These are phyloP conservation scores for Taenioides sp. DNA, from an alignment of 2,797 vertebrate species.

Conservation along the genomic window DNA sequence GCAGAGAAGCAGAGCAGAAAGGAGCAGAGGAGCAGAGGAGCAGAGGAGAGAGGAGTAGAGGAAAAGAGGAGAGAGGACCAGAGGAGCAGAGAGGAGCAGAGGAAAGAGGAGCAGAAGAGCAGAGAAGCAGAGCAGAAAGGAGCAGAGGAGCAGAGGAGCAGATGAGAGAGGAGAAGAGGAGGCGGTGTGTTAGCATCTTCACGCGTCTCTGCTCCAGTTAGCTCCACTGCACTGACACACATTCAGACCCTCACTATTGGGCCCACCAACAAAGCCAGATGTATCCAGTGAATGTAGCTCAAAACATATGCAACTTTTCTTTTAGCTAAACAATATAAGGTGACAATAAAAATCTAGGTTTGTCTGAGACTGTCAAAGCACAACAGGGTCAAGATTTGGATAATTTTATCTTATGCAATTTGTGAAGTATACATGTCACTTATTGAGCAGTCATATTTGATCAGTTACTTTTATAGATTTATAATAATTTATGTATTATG, in stretches of 20 bases:
- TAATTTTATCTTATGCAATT: neutral
- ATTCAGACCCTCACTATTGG: neutral
- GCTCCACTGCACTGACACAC: slow-evolving; percentile 51
- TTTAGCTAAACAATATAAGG: neutral
- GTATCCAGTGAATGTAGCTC: slow-evolving; percentile 55
- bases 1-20: too few relatives aligned
- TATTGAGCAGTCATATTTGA: too few relatives aligned
- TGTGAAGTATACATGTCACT: too few relatives aligned
- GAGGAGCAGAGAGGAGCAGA: slow-evolving; percentile 15
- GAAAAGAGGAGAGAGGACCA: too few relatives aligned
- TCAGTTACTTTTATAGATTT: too few relatives aligned
- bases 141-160: too few relatives aligned
- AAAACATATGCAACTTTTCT: neutral
- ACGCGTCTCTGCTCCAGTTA: slow-evolving; percentile 70
- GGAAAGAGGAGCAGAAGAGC: neutral
- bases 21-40: too few relatives aligned
- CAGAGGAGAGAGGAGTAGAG: too few relatives aligned
- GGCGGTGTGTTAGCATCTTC: slow-evolving; percentile 50
- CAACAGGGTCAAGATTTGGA: neutral
- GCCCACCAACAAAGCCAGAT: slow-evolving; percentile 53
- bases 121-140: too few relatives aligned
- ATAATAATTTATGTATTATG: too few relatives aligned
- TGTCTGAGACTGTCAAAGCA: neutral
- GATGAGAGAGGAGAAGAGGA: slow-evolving; percentile 4
- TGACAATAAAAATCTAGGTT: neutral